A percentile compares a stretch with the other conserved stretches of the same genome.
Conservation (phyloP, 2,113 vertebrate genomes). For the Etia nguti region DNA sequence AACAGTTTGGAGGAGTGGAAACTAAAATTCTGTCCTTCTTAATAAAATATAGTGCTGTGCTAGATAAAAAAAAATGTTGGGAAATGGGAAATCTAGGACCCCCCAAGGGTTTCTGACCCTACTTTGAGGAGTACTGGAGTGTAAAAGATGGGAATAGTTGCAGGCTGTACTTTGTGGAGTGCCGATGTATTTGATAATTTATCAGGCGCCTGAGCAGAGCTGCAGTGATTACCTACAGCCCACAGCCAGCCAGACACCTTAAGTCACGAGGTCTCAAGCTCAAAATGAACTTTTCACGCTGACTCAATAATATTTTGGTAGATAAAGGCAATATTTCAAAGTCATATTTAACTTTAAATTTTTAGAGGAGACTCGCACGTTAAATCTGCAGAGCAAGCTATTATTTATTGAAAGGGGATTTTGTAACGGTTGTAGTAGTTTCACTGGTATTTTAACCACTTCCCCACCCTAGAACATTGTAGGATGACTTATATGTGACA, state of each 20-base stretch:
- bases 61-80: not conserved
- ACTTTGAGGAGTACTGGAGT: slow-evolving; percentile 15
- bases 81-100: slow-evolving; percentile 23
- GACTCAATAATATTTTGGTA: not conserved
- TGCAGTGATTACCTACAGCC: slow-evolving; percentile 22
- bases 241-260: not conserved
- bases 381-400: not conserved
- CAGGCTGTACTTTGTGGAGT: slow-evolving; percentile 10
- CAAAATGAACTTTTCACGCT: slow-evolving; percentile 11
- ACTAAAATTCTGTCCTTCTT: slow-evolving; percentile 19
- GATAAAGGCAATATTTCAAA: not conserved
- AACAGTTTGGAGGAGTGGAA: slow-evolving; percentile 19
- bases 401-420: not conserved
- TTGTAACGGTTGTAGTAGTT: not conserved
- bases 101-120: slow-evolving; percentile 10
- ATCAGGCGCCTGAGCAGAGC: slow-evolving; percentile 14
- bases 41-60: slow-evolving; percentile 27
- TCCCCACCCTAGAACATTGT: not conserved
- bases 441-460: not conserved
- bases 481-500: not conserved
- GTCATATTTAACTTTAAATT: not conserved
- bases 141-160: slow-evolving; percentile 16
- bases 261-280: not conserved
- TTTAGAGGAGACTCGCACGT: not conserved
- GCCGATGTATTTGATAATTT: slow-evolving; percentile 43